phyloP scores from a whole-genome alignment of 2,113 vertebrate genomes.

The Phylloscopus trochilus region DNA sequence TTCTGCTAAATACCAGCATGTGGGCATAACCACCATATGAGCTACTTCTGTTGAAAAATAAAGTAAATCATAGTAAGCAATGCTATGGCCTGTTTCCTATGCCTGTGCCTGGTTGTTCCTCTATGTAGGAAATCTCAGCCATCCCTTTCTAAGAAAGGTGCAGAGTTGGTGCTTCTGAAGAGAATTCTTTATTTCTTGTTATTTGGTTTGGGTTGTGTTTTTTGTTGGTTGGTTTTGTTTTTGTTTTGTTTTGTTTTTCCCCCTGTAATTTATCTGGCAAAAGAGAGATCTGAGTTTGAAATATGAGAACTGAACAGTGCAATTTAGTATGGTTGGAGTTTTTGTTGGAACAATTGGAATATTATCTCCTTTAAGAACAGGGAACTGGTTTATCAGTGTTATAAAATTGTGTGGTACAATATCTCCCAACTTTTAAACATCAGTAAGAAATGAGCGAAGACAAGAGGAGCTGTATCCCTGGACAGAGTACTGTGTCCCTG shows the following conservation, averaged over 20 bases:
- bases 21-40: accelerated
- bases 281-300: background rate
- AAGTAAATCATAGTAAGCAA: background rate
- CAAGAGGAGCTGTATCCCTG: background rate
- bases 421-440: background rate
- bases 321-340: background rate
- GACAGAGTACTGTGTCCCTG: background rate
- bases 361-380: background rate
- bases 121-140: background rate
- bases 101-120: background rate
- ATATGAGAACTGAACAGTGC: background rate
- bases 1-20: background rate
- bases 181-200: background rate
- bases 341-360: background rate
- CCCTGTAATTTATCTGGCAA: background rate
- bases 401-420: background rate
- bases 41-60: background rate
- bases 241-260: no score
- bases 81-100: background rate
- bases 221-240: no score
- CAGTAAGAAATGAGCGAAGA: background rate
- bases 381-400: background rate
- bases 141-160: background rate
- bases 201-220: background rate
- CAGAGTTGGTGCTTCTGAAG: background rate